Conservation (phyloP, 2,888 invertebrate species). For the Vesta saturnalis region DNA sequence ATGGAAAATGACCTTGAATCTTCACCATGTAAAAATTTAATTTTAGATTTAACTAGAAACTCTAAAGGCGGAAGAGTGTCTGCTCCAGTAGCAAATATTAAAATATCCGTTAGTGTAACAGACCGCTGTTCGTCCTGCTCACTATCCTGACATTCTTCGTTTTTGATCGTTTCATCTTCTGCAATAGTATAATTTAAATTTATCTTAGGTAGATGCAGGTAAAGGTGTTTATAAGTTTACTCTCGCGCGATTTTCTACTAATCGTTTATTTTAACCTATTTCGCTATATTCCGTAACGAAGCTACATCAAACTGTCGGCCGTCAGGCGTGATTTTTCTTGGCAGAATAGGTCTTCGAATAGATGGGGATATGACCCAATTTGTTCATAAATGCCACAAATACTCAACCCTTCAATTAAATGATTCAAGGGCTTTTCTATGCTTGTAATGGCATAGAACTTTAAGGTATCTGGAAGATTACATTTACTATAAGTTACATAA, state of each 20-base stretch:
- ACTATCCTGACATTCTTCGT: neutral
- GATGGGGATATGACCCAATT: neutral
- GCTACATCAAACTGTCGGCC: neutral
- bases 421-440: neutral
- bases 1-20: neutral
- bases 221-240: neutral
- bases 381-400: neutral
- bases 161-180: neutral
- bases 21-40: conserved; percentile 1
- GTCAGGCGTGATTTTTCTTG: neutral
- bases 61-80: neutral
- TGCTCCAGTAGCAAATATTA: conserved; percentile 8
- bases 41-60: neutral
- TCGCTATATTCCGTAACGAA: neutral
- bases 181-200: neutral
- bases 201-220: neutral
- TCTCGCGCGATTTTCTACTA: neutral
- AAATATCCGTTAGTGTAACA: conserved; percentile 1
- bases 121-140: conserved; percentile 1
- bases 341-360: neutral
- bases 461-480: neutral
- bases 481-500: neutral
- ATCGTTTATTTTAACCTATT: neutral
- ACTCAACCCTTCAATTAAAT: neutral
- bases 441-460: neutral